Percentiles rank a stretch among this genome's conserved stretches.
phyloP scores from a whole-genome alignment of 2,113 vertebrate genomes.

The Ciconia boyciana region DNA sequence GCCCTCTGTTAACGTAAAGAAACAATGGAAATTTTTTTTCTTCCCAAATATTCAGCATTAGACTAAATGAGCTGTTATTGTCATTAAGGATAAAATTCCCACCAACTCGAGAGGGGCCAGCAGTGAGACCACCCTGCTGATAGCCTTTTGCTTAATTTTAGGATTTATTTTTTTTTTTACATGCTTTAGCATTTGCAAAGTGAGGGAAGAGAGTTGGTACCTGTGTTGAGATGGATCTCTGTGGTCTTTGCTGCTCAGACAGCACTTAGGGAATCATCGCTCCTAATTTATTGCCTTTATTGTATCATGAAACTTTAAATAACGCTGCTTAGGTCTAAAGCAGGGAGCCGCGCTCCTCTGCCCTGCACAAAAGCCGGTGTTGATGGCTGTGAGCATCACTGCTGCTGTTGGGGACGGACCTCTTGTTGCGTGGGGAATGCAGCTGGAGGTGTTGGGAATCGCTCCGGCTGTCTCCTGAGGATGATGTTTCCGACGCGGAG shows the following conservation, averaged over 20 bases:
- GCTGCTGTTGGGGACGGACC: fast-evolving
- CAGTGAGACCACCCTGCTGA: not conserved
- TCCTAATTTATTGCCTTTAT: not conserved
- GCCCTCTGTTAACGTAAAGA: not conserved
- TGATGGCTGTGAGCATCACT: not conserved
- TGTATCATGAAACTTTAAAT: not conserved
- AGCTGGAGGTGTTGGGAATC: fast-evolving
- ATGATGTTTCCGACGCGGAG: fast-evolving
- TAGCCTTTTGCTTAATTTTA: not conserved
- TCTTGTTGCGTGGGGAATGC: not conserved
- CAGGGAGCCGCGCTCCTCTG: not conserved
- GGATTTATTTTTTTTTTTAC: not conserved
- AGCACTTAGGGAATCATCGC: not conserved
- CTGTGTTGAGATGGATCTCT: not conserved
- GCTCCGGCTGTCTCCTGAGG: fast-evolving
- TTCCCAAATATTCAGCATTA: not conserved
- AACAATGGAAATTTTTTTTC: not conserved
- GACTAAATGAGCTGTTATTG: not conserved
- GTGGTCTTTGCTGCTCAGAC: not conserved
- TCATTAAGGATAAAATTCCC: not conserved
- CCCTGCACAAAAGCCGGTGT: fast-evolving
- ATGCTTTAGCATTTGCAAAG: not conserved
- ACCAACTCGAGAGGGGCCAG: not conserved
- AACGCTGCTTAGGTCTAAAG: not conserved
- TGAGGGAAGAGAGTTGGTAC: not conserved